Evolutionary conservation across 2,888 invertebrate genomes (phyloP).

Genomic region (Oxystoma pomonae): DNA sequence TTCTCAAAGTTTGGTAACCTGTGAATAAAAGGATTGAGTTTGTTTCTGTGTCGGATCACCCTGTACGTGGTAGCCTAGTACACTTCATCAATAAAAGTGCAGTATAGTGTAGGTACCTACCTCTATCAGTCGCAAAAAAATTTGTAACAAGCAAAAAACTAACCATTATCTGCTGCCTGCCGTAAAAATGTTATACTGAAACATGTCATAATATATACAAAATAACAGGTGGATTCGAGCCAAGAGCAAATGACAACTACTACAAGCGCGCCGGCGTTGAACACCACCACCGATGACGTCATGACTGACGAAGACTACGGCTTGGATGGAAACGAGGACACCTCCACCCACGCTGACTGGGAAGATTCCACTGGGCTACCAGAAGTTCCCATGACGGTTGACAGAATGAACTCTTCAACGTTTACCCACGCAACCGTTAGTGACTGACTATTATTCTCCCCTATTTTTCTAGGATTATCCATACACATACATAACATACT

Average conservation of each 20-base stretch:
- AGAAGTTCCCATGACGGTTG: conserved; percentile 34
- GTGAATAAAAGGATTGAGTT: no score
- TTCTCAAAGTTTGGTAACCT: no score
- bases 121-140: no score
- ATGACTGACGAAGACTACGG: conserved; percentile 45
- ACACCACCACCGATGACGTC: conserved; percentile 53
- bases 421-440: conserved; percentile 34
- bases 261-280: conserved; percentile 47
- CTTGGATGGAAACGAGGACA: conserved; percentile 32
- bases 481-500: conserved; percentile 46
- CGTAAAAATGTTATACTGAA: no score
- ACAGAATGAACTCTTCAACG: conserved; percentile 27
- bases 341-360: conserved; percentile 46
- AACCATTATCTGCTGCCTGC: no score
- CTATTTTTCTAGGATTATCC: conserved; percentile 49
- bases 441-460: conserved; percentile 40
- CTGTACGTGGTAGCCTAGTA: no score
- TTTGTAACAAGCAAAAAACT: no score
- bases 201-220: conserved; percentile 49
- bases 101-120: no score
- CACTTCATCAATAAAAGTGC: no score
- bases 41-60: no score
- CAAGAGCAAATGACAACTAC: conserved; percentile 46
- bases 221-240: conserved; percentile 46
- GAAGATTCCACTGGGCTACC: conserved; percentile 43